Conservation (phyloP, 30 jellyfish, hydroid and myxozoan species). For the Turritopsis rubra region DNA sequence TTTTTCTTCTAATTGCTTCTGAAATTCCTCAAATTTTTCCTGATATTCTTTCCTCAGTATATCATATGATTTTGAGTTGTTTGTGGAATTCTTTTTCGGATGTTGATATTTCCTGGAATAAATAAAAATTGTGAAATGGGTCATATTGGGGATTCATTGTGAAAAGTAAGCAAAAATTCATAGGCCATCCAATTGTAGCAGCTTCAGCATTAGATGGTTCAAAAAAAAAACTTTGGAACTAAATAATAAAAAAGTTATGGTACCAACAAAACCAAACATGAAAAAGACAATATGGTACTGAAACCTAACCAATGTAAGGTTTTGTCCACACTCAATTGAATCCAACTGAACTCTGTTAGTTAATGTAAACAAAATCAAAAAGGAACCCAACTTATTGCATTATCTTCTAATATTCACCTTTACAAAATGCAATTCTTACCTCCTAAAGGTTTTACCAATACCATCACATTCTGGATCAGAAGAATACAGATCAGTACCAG, state of each 20-base stretch:
- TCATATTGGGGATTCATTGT: background rate
- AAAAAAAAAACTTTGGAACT: no score
- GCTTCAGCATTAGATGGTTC: no score
- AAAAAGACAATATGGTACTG: no score
- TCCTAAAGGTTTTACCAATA: background rate
- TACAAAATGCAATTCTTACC: background rate
- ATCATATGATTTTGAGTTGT: background rate
- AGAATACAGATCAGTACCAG: background rate
- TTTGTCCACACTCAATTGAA: no score
- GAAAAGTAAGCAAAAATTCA: background rate
- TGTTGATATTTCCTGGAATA: background rate
- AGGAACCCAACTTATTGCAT: background rate
- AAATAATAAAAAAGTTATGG: background rate
- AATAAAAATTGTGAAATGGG: background rate
- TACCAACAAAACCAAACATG: background rate
- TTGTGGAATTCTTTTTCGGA: background rate
- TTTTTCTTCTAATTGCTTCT: background rate
- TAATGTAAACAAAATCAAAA: background rate
- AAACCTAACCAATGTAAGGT: no score
- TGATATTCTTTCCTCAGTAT: background rate
- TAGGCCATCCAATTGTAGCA: no score
- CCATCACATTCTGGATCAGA: slow-evolving; percentile 11
- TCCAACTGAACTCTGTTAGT: background rate
- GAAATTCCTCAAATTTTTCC: slow-evolving; percentile 8
- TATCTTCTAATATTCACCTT: background rate